Percentiles rank a stretch among this genome's conserved stretches.
Conservation (phyloP, 2,888 invertebrate species). For the Temnothorax ravouxi region DNA sequence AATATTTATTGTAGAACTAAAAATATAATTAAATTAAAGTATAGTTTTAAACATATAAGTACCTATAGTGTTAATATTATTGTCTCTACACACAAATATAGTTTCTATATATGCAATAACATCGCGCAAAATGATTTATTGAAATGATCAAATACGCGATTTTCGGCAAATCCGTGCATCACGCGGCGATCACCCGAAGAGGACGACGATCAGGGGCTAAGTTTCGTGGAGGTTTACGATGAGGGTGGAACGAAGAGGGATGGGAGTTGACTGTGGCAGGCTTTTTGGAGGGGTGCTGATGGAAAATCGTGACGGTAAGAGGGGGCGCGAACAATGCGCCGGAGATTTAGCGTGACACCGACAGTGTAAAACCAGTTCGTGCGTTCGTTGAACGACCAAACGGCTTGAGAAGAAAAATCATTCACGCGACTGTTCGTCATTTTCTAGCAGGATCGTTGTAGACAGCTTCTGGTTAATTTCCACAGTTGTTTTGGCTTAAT, state of each 20-base stretch:
- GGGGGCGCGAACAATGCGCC: constrained; percentile 82
- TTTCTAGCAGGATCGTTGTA: constrained; percentile 1
- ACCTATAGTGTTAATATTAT: neutral
- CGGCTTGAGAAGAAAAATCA: constrained; percentile 59
- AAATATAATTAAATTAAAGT: neutral
- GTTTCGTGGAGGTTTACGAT: constrained; percentile 59
- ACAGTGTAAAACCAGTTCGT: constrained; percentile 80
- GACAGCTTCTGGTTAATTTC: neutral
- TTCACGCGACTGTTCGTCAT: constrained; percentile 17
- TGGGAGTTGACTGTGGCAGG: constrained; percentile 70
- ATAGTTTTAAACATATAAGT: too few species aligned
- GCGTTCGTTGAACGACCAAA: constrained; percentile 45
- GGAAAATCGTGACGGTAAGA: constrained; percentile 79
- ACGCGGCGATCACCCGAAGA: constrained; percentile 59
- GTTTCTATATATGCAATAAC: neutral
- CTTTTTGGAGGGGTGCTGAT: constrained; percentile 78
- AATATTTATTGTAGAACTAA: neutral
- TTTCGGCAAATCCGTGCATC: constrained; percentile 63
- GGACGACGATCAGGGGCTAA: constrained; percentile 57
- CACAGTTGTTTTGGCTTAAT: neutral
- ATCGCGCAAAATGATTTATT: constrained; percentile 36
- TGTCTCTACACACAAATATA: neutral
- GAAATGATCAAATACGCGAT: constrained; percentile 67
- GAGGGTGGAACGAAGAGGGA: constrained; percentile 61
- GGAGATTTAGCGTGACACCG: constrained; percentile 84